A percentile compares a stretch with the other conserved stretches of the same genome.
Conservation (phyloP, 2,797 vertebrate species). For the Thalassophryne amazonica region DNA sequence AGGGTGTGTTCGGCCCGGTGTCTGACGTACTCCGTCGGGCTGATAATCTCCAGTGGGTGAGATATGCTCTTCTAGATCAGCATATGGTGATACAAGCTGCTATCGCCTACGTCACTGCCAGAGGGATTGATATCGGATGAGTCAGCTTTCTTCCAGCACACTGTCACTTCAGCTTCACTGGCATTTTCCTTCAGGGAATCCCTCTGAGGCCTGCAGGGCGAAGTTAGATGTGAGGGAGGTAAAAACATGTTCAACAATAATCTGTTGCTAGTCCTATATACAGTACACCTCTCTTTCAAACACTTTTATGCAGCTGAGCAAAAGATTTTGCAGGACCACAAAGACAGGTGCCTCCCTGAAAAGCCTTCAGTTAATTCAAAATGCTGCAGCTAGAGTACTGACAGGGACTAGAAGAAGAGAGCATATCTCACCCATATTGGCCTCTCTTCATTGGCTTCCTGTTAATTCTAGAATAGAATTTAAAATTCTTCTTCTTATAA, state of each 20-base stretch:
- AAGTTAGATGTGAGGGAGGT: slow-evolving; percentile 21
- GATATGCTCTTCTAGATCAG: slow-evolving; percentile 32
- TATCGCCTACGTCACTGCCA: slow-evolving; percentile 34
- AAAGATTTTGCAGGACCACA: no score
- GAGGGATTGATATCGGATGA: slow-evolving; percentile 55
- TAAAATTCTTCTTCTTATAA: no score
- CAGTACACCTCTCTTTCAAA: no score
- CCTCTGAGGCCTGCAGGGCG: slow-evolving; percentile 63
- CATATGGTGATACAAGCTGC: slow-evolving; percentile 41
- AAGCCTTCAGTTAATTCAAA: no score
- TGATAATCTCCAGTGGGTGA: slow-evolving; percentile 14
- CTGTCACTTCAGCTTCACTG: slow-evolving; percentile 61
- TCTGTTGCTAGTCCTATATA: not conserved
- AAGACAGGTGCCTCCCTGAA: no score
- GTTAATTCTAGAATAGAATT: no score
- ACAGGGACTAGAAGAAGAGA: no score
- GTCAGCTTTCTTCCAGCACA: slow-evolving; percentile 65
- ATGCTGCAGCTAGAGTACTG: no score
- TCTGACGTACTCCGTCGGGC: slow-evolving; percentile 30
- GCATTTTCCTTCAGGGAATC: slow-evolving; percentile 72
- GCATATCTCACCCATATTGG: no score
- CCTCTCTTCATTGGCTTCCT: no score
- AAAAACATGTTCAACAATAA: slow-evolving; percentile 3
- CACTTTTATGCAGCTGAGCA: no score
- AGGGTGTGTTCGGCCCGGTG: not conserved